A percentile compares a stretch with the other conserved stretches of the same genome.
Conservation (phyloP, 2,888 invertebrate species). For the Apamea monoglypha region DNA sequence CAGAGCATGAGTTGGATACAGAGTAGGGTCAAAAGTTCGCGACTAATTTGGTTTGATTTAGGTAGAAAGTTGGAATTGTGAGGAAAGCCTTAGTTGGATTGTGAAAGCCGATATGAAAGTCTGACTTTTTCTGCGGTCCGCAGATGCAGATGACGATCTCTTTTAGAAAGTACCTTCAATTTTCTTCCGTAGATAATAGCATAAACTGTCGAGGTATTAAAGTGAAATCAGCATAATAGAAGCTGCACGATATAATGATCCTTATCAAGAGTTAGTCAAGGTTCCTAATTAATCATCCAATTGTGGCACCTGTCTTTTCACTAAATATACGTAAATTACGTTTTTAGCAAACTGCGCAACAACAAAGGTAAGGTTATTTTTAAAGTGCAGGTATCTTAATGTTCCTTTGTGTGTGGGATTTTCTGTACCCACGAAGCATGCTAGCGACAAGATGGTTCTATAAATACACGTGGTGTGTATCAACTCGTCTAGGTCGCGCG, state of each 20-base stretch:
- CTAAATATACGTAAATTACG: not conserved
- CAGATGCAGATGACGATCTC: conserved; percentile 23
- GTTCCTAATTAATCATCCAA: not conserved
- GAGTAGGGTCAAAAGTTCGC: conserved; percentile 19
- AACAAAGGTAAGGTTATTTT: not conserved
- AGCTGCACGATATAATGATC: not conserved
- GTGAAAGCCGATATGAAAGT: conserved; percentile 44
- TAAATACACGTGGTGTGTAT: not conserved
- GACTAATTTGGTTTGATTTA: conserved; percentile 40
- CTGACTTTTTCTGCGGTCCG: conserved; percentile 32
- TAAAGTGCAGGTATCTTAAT: not conserved
- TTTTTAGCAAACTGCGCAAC: not conserved
- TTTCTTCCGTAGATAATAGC: conserved; percentile 18
- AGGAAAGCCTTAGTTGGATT: conserved; percentile 18
- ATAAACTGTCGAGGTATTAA: not conserved
- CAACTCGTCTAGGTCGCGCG: not conserved
- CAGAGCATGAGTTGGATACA: conserved; percentile 3
- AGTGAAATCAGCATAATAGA: not conserved
- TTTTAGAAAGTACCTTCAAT: conserved; percentile 33
- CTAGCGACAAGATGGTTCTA: not conserved
- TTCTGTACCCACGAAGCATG: not conserved
- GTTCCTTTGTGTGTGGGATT: not conserved
- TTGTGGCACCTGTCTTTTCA: not conserved
- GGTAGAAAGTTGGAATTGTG: conserved; percentile 27
- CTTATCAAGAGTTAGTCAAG: not conserved